These are phyloP conservation scores for Salminus brasiliensis DNA, from an alignment of 2,113 vertebrate species.

Conservation along the genomic window DNA sequence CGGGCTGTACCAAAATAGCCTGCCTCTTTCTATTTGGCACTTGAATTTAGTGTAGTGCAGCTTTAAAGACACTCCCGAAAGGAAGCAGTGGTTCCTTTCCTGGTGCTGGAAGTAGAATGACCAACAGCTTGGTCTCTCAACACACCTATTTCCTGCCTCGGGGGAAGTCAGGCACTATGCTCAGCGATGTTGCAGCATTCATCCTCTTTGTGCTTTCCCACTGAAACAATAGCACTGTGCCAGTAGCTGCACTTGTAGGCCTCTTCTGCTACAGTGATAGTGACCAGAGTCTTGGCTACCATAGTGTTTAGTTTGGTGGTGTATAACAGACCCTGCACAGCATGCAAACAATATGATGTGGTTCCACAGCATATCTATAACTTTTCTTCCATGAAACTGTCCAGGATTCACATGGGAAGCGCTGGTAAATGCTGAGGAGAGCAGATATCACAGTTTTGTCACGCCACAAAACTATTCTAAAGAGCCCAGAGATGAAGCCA, in stretches of 20 bases:
- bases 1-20: not conserved
- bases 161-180: not conserved
- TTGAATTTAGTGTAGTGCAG: not conserved
- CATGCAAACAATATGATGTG: not conserved
- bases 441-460: not conserved
- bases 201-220: not conserved
- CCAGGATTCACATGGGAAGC: not conserved
- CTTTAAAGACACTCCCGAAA: not conserved
- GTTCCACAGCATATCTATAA: not conserved
- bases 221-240: not conserved
- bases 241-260: not conserved
- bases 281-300: not conserved
- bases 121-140: not conserved
- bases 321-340: not conserved
- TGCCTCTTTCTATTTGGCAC: too few species aligned
- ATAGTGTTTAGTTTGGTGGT: not conserved
- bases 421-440: not conserved
- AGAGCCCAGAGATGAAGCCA: too few species aligned
- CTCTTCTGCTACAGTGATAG: not conserved
- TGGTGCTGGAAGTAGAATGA: not conserved
- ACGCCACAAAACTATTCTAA: too few species aligned
- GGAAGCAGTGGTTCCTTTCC: not conserved
- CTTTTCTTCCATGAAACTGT: not conserved
- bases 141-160: conserved; percentile 9
- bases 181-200: not conserved